Conservation (phyloP, 2,113 vertebrate genomes). For the Lycocorax pyrrhopterus region DNA sequence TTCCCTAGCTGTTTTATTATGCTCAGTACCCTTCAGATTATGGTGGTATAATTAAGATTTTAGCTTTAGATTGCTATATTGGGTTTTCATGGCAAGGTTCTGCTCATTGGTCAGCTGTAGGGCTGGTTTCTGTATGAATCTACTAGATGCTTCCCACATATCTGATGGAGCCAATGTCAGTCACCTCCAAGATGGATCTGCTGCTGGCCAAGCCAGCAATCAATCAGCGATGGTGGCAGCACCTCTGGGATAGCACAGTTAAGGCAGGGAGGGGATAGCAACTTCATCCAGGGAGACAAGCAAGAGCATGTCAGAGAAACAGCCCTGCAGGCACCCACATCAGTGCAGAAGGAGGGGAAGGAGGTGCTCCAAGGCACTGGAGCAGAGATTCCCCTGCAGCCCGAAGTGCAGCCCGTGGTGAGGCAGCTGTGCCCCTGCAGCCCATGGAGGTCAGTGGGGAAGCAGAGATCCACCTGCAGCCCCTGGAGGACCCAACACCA, state of each 20-base stretch:
- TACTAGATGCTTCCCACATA: background rate
- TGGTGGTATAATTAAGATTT: background rate
- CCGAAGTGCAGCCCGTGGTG: fast-evolving
- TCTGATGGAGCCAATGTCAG: background rate
- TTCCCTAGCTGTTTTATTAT: background rate
- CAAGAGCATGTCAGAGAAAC: background rate
- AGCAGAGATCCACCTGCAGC: background rate
- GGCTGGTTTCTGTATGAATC: background rate
- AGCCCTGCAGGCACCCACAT: background rate
- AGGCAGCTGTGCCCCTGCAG: background rate
- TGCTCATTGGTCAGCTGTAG: background rate
- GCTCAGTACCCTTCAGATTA: background rate
- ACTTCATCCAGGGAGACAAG: background rate
- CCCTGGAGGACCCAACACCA: no score
- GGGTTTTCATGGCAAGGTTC: background rate
- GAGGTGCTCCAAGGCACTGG: fast-evolving
- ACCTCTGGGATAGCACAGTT: background rate
- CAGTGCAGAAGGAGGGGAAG: background rate
- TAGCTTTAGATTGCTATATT: background rate
- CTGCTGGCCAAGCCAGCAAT: background rate
- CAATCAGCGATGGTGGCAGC: fast-evolving
- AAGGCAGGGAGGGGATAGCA: no score
- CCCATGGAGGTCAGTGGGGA: fast-evolving
- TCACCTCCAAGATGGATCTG: background rate
- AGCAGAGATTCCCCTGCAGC: background rate